Evolutionary conservation across 1,140 invertebrate genomes (phyloP).

Genomic region (Cherax destructor): DNA sequence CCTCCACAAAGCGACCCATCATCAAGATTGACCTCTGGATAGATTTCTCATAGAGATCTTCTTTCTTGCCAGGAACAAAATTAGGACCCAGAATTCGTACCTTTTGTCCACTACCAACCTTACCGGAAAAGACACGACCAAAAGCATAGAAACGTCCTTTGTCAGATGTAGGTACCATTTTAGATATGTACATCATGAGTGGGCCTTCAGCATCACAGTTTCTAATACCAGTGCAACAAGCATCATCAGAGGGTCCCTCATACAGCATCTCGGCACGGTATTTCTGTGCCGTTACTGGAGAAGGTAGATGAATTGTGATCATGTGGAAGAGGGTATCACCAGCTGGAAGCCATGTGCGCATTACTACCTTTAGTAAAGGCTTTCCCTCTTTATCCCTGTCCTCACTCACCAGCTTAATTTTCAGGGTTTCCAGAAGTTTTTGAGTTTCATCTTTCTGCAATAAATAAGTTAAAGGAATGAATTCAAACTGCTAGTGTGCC

Average conservation of each 20-base stretch:
- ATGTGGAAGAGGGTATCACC: conserved; percentile 99
- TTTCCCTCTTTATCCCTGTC: conserved; percentile 98
- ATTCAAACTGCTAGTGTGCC: too few relatives aligned
- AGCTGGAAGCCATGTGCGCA: conserved; percentile 99
- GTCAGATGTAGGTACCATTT: conserved; percentile 99
- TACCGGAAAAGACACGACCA: conserved; percentile 99
- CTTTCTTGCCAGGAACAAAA: conserved; percentile 97
- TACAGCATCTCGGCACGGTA: conserved; percentile 99
- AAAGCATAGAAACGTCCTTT: conserved; percentile 99
- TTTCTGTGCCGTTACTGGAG: conserved; percentile 98
- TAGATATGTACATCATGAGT: conserved; percentile 99
- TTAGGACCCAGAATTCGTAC: conserved; percentile 99
- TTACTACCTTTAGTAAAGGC: conserved; percentile 93
- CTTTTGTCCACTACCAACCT: conserved; percentile 94
- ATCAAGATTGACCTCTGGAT: conserved; percentile 99
- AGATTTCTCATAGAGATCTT: conserved; percentile 98
- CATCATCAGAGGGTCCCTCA: conserved; percentile 98
- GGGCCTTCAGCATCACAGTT: conserved; percentile 96
- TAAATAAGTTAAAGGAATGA: too few relatives aligned
- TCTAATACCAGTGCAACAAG: conserved; percentile 92
- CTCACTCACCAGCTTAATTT: conserved; percentile 93
- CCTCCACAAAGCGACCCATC: conserved; percentile 99
- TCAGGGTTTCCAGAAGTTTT: conserved; percentile 89
- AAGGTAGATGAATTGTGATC: conserved; percentile 99
- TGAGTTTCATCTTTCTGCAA: conserved; percentile 92